Evolutionary conservation across 2,888 invertebrate genomes (phyloP), one percentile per base, ranked within the genome.

Genomic region (Thereva nobilitata): DNA sequence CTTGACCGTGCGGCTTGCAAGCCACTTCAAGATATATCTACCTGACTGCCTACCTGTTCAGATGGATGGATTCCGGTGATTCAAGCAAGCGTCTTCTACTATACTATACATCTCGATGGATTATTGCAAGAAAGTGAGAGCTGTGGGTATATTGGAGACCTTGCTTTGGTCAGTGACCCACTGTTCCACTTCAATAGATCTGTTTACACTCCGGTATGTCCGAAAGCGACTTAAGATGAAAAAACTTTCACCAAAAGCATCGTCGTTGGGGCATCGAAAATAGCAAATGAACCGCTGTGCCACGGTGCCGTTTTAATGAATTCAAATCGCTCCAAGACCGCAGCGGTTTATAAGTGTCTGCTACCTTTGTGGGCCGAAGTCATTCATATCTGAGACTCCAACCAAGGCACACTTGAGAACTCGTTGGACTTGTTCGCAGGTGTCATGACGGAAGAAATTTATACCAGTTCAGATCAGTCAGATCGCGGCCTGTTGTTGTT

Each of bases 111-210:
- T 23, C 23, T 23, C 23, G 23, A 23, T 23, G 12, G 41, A 49
- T 23, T 41, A 40, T 50, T 49, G 53, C 38, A 54, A 45, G 54
- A 64, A 64, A 64, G 64, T 64, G 64, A 64, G 64, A 64, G 64
- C 64, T 45, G 54, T 47, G 41, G 50, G 37, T 47, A 47, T 54
- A 64, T 45, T 45, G 56, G 54, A 64, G 53, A 67, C 63, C 64
- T 68, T 63, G 64, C 54, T 66, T 55, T 70, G 70, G 70, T 71
- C 70, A 69, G 57, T 69, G 65, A 71, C 70, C 69, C 65, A 71
- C 64, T 71, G 69, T 63, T 53, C 70, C 52, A 71, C 67, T 49
- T 70, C 40, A 50, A 41, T 10, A 34, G 47, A 35, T 38, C 40
- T 47, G 38, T 54, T 38, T 55, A 64, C 40, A 44, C 38, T 40